Base-by-base conservation (phyloP, 2,113 vertebrate species). In the Ctenodactylus gundi region DNA sequence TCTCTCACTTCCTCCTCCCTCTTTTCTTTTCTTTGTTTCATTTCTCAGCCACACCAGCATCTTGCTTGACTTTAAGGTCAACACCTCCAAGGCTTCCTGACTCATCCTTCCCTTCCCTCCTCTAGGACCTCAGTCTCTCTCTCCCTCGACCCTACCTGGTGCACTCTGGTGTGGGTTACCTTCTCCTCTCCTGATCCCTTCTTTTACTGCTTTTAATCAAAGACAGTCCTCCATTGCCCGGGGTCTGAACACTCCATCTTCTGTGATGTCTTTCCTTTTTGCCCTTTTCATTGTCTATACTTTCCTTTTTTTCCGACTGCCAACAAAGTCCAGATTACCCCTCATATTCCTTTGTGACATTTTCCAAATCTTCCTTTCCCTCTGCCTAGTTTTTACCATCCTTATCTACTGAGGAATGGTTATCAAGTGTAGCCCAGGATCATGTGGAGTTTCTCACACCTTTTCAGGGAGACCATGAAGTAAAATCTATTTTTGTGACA, bases 301-400 rank as follows among this genome's bases (percentile, higher is more conserved):
- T 41, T 55, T 55, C 25, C 20, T 65, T 53, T 55, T 51, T 39
- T 72, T 82, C 39, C 12, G 23, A 1, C 6, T 4, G n/a, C 20
- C 55, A 73, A 0, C 8, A 3, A 60, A 39, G 58, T 36, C 20
- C 4, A 8, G 6, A 1, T 27, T 12, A 9, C 21, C 8, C 10
- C 7, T 58, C 62, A 12, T 65, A 7, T 70, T 76, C 21, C 27
- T 70, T 17, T 73, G 46, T 62, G 20, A 29, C 53, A 5, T 36
- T 53, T 57, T 2, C 34, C 21, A 21, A 4, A 4, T 67, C 1
- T 7, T 46, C 11, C 13, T 23, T 57, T 51, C 29, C 44, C 17
- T 36, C 10, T 53, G 9, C 17, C 29, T 0, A 7, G 0, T 46
- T 90, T 39, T 67, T 25, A 34, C 18, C 15, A 15, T 3, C 49